Base-by-base conservation (phyloP, 2,797 vertebrate genomes). In the Coregonus sp. region DNA sequence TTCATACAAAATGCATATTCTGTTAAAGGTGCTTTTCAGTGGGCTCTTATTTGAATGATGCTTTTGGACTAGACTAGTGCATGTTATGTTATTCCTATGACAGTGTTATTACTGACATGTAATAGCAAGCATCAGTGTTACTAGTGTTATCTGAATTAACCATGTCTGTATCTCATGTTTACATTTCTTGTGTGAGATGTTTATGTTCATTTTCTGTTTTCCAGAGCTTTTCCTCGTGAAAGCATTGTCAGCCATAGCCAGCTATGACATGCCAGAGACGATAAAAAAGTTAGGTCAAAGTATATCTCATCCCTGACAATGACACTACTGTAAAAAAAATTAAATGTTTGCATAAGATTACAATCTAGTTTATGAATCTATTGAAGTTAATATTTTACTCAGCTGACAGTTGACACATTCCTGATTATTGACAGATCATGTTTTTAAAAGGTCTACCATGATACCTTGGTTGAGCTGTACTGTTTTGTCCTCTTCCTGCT, bases 161-260 rank as follows among this genome's bases (percentile, higher is more conserved):
- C 14, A 68, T 51, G 7, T 25, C 61, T 52, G 33, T 56, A n/a
- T 1, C 2, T 65, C 9, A 9, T 65, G 25, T 65, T 20, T 63
- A 63, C 6, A 63, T 63, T 63, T 12, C 16, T 18, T 20, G 25
- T 65, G 7, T 65, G 20, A 20, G 54, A 25, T 56, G 5, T 25
- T 11, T n/a, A 65, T 31, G 61, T 3, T 56, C 11, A 65, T 9
- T 11, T 65, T 25, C 29, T 66, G 59, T 25, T 0, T 63, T 83
- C 31, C 79, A 95, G 95, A 95, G 83, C 91, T 93, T 0, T 16
- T 90, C 29, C 92, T 95, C 2, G 87, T 94, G 75, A 92, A 92
- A 73, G 85, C 94, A 73, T 79, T 95, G 35, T 90, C 94, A 1
- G 78, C 92, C 81, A 94, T 93, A 11, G 37, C 78, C 54, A 92